A percentile compares a stretch with the other conserved stretches of the same genome.
Conservation (phyloP, 2,797 vertebrate genomes). For the Karalla daura region DNA sequence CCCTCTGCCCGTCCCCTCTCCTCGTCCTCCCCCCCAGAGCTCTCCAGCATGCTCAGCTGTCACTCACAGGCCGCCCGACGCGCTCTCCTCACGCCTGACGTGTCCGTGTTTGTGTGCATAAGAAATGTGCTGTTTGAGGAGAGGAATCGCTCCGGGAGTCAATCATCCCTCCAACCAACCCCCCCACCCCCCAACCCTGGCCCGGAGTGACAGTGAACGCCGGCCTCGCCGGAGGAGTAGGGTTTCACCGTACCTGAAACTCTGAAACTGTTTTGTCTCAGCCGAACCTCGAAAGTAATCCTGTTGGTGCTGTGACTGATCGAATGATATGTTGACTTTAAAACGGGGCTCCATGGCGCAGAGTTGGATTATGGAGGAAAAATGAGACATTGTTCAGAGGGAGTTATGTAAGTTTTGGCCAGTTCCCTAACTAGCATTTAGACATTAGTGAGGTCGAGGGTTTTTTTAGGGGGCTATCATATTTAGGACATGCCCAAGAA, state of each 20-base stretch:
- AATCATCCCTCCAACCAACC: conserved; percentile 64
- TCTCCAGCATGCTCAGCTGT: conserved; percentile 56
- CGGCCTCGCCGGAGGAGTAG: conserved; percentile 48
- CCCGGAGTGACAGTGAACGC: conserved; percentile 60
- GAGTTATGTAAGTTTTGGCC: conserved; percentile 20
- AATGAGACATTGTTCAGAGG: conserved; percentile 32
- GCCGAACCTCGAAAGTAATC: conserved; percentile 42
- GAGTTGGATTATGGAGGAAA: conserved; percentile 25
- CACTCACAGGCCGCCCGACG: conserved; percentile 63
- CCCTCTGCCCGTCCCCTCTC: conserved; percentile 19
- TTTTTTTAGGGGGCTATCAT: too few species aligned
- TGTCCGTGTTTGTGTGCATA: conserved; percentile 68
- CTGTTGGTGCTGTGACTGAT: conserved; percentile 38
- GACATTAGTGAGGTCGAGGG: too few species aligned
- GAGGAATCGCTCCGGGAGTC: conserved; percentile 51
- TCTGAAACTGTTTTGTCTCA: conserved; percentile 65
- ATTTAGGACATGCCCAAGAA: too few species aligned
- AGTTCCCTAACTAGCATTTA: conserved; percentile 22
- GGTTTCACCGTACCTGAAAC: conserved; percentile 63
- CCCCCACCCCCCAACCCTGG: too few species aligned
- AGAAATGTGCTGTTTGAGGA: conserved; percentile 63
- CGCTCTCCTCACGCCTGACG: conserved; percentile 50
- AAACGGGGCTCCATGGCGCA: conserved; percentile 9
- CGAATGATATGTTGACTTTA: conserved; percentile 41
- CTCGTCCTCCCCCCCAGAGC: conserved; percentile 18